Conservation (phyloP, 2,797 vertebrate species). For the Enteromius unitaeniatus region DNA sequence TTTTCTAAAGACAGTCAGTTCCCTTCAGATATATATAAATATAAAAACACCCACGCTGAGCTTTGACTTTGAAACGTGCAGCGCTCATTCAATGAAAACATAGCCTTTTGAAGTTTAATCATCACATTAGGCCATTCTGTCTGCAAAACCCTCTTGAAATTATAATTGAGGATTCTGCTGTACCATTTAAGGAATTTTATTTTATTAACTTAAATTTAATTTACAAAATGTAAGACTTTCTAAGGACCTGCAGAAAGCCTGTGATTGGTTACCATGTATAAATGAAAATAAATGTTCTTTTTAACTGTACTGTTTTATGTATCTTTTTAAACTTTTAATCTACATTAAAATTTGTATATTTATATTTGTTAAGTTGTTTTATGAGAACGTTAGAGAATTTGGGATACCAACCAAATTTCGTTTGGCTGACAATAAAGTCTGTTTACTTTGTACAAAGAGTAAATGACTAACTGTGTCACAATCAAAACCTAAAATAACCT, state of each 20-base stretch:
- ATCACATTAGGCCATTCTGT: neutral
- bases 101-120: neutral
- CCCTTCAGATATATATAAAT: neutral
- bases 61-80: neutral
- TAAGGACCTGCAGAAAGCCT: neutral
- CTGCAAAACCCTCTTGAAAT: neutral
- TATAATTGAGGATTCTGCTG: neutral
- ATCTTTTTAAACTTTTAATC: neutral
- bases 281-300: too few species aligned
- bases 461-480: slow-evolving; percentile 3
- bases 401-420: neutral
- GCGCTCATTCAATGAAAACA: neutral
- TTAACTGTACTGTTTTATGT: neutral
- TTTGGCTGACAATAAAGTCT: neutral
- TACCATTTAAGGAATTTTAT: neutral
- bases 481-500: slow-evolving; percentile 17
- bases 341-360: neutral
- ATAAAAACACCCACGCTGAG: neutral
- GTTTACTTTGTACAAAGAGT: neutral
- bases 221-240: neutral
- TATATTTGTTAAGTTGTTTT: neutral
- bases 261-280: neutral
- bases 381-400: neutral
- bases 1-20: neutral
- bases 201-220: neutral